phyloP scores from a whole-genome alignment of 2,797 vertebrate species.

The Scarus forsteni region DNA sequence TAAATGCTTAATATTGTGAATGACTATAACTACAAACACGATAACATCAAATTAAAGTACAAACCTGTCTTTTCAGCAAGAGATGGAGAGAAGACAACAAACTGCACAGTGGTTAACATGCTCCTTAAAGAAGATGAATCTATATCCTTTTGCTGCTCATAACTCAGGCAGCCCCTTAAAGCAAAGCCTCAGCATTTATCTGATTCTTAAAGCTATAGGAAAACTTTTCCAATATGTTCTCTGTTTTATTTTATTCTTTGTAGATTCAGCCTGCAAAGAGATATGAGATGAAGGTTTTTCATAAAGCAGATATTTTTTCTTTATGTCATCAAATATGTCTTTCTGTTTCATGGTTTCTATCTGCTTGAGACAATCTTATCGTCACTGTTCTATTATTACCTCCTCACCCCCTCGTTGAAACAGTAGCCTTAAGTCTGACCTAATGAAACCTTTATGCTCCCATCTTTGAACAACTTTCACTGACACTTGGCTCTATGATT shows the following conservation, averaged over 20 bases:
- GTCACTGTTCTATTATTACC: slow-evolving; percentile 23
- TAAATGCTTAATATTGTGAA: too few relatives aligned
- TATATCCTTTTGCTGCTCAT: neutral
- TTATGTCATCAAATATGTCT: slow-evolving; percentile 6
- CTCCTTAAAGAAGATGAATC: neutral
- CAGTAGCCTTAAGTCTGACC: slow-evolving; percentile 2
- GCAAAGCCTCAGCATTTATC: slow-evolving; percentile 9
- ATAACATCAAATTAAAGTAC: too few relatives aligned
- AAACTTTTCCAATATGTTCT: neutral
- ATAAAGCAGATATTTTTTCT: slow-evolving; percentile 35
- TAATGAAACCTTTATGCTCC: neutral
- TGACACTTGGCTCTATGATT: neutral
- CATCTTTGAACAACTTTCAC: neutral
- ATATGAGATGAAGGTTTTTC: slow-evolving; percentile 15
- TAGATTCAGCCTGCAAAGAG: slow-evolving; percentile 4
- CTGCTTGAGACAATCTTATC: slow-evolving; percentile 47
- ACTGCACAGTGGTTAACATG: neutral
- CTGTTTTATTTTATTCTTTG: slow-evolving; percentile 20
- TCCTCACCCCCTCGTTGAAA: slow-evolving; percentile 6
- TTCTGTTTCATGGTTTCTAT: slow-evolving; percentile 30
- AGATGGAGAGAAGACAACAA: neutral
- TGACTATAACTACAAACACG: too few relatives aligned
- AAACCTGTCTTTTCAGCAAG: neutral
- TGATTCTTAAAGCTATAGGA: slow-evolving; percentile 7
- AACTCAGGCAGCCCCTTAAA: neutral